A percentile compares a stretch with the other conserved stretches of the same genome.
These are phyloP conservation scores for Tilapia sparmanii DNA, from an alignment of 2,113 vertebrate species.

Conservation along the genomic window DNA sequence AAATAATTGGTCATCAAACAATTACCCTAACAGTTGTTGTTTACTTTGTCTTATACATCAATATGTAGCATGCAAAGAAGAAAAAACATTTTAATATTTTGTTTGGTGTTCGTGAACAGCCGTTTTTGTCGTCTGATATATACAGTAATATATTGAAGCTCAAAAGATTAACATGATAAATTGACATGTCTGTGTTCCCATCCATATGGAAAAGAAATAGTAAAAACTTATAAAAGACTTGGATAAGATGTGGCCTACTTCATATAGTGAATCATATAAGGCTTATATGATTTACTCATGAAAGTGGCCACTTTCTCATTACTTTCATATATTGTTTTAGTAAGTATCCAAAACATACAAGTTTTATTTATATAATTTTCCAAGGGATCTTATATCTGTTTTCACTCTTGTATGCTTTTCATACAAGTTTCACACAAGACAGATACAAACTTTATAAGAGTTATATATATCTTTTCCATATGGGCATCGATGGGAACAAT, in stretches of 20 bases:
- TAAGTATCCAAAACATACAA: not conserved
- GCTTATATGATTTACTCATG: not conserved
- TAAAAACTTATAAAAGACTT: not conserved
- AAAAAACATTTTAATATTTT: not conserved
- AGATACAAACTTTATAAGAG: not conserved
- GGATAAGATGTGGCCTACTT: not conserved
- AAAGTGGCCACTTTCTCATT: not conserved
- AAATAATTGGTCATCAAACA: not conserved
- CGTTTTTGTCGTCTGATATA: not conserved
- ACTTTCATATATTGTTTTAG: not conserved
- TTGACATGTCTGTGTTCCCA: not conserved
- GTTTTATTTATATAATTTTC: accelerated
- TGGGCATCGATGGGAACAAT: not conserved
- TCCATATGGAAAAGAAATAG: not conserved
- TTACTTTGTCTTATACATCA: not conserved
- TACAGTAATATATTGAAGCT: not conserved
- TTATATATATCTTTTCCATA: not conserved
- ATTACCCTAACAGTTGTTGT: not conserved
- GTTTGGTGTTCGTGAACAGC: not conserved
- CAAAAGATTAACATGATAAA: not conserved
- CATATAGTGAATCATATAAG: accelerated
- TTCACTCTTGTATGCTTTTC: accelerated
- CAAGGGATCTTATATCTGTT: not conserved
- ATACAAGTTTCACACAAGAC: accelerated
- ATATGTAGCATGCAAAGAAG: not conserved